These are phyloP conservation scores for Phalangium opilio DNA, from an alignment of 2,888 invertebrate species.

Conservation along the genomic window DNA sequence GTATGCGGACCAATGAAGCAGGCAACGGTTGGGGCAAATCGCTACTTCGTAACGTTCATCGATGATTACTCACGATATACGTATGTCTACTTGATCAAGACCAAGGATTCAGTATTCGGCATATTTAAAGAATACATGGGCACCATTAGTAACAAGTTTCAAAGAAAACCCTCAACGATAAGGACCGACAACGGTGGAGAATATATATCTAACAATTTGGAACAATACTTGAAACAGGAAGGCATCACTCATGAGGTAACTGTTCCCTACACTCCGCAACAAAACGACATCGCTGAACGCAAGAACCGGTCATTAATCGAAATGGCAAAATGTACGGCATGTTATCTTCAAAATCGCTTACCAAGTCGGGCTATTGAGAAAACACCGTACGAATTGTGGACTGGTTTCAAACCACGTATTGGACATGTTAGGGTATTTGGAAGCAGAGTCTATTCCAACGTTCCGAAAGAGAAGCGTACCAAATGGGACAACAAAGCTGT, in stretches of 20 bases:
- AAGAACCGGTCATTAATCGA: slow-evolving; percentile 20
- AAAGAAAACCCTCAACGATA: no score
- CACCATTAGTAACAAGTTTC: no score
- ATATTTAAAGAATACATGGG: no score
- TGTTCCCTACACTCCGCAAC: slow-evolving; percentile 16
- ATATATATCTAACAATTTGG: no score
- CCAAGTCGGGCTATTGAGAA: slow-evolving; percentile 4
- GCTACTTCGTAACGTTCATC: no score
- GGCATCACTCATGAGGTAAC: slow-evolving; percentile 18
- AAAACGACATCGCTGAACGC: slow-evolving; percentile 20
- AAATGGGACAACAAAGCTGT: slow-evolving; percentile 11
- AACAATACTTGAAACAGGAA: slow-evolving; percentile 2
- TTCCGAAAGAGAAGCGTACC: slow-evolving; percentile 8
- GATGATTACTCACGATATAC: no score
- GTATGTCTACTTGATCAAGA: no score
- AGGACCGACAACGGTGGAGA: no score
- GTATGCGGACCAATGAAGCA: no score
- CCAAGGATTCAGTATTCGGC: no score
- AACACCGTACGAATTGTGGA: slow-evolving; percentile 18
- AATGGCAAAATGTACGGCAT: slow-evolving; percentile 13
- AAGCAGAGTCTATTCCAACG: slow-evolving; percentile 7
- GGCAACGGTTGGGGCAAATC: no score
- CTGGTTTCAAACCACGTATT: slow-evolving; percentile 12
- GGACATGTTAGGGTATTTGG: slow-evolving; percentile 17
- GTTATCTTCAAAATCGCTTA: slow-evolving; percentile 18